phyloP scores from a whole-genome alignment of 2,888 invertebrate genomes.

The Germaria angustata region DNA sequence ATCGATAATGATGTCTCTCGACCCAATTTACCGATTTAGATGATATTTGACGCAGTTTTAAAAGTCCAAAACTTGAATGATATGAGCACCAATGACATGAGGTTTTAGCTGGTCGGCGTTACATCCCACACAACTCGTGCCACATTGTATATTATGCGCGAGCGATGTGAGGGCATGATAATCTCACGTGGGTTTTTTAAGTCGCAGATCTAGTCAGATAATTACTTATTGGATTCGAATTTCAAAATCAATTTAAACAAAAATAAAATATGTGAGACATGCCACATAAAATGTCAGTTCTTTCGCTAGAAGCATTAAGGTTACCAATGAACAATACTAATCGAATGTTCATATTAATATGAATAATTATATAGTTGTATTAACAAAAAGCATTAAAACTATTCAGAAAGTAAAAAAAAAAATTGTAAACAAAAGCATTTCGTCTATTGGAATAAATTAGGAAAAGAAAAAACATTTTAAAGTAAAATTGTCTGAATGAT shows the following conservation, averaged over 20 bases:
- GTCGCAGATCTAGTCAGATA: too few species aligned
- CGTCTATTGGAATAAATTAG: background rate
- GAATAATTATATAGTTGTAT: background rate
- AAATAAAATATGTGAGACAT: background rate
- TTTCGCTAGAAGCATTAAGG: background rate
- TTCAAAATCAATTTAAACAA: background rate
- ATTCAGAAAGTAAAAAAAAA: slow-evolving; percentile 11
- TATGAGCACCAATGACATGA: too few species aligned
- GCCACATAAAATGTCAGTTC: background rate
- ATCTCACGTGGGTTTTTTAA: too few species aligned
- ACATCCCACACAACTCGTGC: too few species aligned
- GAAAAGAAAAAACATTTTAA: background rate
- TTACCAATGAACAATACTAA: slow-evolving; percentile 17
- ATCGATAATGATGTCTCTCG: too few species aligned
- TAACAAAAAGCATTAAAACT: background rate
- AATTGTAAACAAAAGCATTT: slow-evolving; percentile 1
- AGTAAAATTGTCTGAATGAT: slow-evolving; percentile 45
- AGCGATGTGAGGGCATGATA: too few species aligned
- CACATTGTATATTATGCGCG: too few species aligned
- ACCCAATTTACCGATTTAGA: too few species aligned
- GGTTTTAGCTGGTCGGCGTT: too few species aligned
- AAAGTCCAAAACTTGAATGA: too few species aligned
- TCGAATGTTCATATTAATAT: slow-evolving; percentile 26
- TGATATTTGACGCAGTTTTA: too few species aligned
- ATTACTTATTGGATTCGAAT: background rate